Evolutionary conservation across 2,888 invertebrate species (phyloP), one percentile per base, ranked within the genome.

Genomic region (Caenorhabditis sulstoni): DNA sequence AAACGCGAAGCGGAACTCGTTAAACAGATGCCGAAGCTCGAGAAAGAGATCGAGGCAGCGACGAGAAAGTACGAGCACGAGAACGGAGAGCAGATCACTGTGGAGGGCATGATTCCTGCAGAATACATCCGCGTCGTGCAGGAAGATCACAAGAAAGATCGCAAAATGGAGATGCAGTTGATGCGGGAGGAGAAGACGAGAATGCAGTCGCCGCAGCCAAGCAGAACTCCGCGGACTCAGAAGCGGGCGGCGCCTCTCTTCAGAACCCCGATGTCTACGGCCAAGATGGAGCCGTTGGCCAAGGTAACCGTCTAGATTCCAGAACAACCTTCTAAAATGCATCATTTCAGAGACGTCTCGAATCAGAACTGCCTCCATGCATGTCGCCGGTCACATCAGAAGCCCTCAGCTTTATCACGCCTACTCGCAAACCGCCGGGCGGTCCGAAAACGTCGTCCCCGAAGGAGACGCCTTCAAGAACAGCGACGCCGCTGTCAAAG

Each of bases 371-470:
- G 3, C 70, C 77, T 1, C 59, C 66, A 0, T 77, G 77, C 18
- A 58, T 65, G 59, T 77, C 77, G 0, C 77, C 77, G 2, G 70
- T 39, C 2, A 71, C 68, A 3, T 65, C 77, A 14, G 77, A 77
- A 55, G 61, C 59, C 18, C 50, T 77, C 50, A 71, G 70, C n/a
- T 77, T 77, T 50, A 77, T 77, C 41, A 77, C 77, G 4, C 70
- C 77, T 14, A 66, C 65, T 16, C 50, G 76, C 7, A 47, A 44
- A 64, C 68, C 37, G 20, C 18, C 41, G 12, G 52, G 18, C 35
- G 77, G 77, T 8, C 77, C 77, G 22, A 77, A 64, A 14, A 77
- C 77, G 14, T 77, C 77, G 18, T 77, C 77, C 7, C 77, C 77
- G 37, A 77, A 78, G 18, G 45, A 57, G 7, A 37, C 57, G 0